Percentiles rank a stretch among this genome's conserved stretches.
Evolutionary conservation across 2,797 vertebrate species (phyloP).

Genomic region (Macropodus opercularis): DNA sequence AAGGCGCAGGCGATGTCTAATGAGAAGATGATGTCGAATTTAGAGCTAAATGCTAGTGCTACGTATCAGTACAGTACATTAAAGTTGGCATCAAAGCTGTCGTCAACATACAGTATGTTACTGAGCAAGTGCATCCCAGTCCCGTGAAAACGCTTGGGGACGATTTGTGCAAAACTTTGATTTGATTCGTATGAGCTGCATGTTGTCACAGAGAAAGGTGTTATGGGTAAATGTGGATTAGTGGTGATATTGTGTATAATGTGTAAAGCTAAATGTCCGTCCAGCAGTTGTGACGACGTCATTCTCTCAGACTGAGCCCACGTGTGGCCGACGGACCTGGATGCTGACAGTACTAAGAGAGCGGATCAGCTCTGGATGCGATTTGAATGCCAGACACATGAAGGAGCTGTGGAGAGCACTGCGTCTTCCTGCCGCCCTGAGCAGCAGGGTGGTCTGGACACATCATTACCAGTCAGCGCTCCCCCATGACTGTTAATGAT

Average conservation of each 20-base stretch:
- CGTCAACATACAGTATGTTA: slow-evolving; percentile 8
- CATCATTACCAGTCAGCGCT: slow-evolving; percentile 19
- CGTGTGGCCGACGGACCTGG: not conserved
- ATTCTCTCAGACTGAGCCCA: too few species aligned
- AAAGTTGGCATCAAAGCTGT: slow-evolving; percentile 18
- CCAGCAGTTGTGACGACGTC: too few species aligned
- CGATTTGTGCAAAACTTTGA: not conserved
- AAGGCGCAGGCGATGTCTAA: slow-evolving; percentile 2
- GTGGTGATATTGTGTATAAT: too few species aligned
- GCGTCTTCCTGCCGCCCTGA: not conserved
- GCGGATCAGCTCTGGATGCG: not conserved
- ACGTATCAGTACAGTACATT: slow-evolving; percentile 16
- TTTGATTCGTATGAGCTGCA: not conserved
- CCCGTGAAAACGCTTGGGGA: not conserved
- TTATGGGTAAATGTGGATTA: too few species aligned
- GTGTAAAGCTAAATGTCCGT: too few species aligned
- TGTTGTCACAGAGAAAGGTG: too few species aligned
- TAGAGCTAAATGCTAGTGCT: slow-evolving; percentile 10
- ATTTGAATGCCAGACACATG: not conserved
- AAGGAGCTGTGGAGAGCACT: not conserved
- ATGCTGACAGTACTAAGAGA: not conserved
- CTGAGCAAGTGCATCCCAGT: slow-evolving; percentile 6
- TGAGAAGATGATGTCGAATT: slow-evolving; percentile 25
- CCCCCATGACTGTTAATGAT: slow-evolving; percentile 19
- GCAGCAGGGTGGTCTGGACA: slow-evolving; percentile 2